A percentile compares a stretch with the other conserved stretches of the same genome.
These are phyloP conservation scores for Oedothorax gibbosus DNA, from an alignment of 1,140 invertebrate species.

Conservation along the genomic window DNA sequence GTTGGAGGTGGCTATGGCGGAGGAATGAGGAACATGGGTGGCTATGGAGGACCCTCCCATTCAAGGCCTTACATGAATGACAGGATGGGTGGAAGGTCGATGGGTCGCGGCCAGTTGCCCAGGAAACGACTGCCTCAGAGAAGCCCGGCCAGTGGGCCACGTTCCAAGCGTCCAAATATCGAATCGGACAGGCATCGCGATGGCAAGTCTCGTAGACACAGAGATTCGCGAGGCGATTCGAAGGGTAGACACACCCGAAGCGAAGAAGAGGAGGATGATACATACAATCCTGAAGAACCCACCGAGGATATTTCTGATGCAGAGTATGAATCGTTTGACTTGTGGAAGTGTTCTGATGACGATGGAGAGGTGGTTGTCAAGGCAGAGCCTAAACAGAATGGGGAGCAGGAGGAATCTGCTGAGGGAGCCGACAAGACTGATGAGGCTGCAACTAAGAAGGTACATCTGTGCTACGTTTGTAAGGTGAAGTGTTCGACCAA, in stretches of 20 bases:
- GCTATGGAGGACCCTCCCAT: constrained; percentile 46
- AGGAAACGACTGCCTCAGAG: constrained; percentile 47
- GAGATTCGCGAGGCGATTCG: constrained; percentile 38
- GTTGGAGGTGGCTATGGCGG: constrained; percentile 46
- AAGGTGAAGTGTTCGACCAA: constrained; percentile 41
- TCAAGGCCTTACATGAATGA: constrained; percentile 58
- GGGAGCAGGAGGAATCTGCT: constrained; percentile 28
- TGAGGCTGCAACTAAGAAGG: constrained; percentile 2
- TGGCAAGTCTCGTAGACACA: constrained; percentile 15
- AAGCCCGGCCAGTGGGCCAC: constrained; percentile 40
- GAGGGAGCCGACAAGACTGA: constrained; percentile 31
- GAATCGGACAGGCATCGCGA: constrained; percentile 32
- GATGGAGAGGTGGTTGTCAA: constrained; percentile 30
- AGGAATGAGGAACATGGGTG: constrained; percentile 51
- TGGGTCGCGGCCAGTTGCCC: constrained; percentile 34
- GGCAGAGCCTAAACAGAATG: constrained; percentile 35
- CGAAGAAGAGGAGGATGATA: constrained; percentile 61
- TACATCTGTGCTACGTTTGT: constrained; percentile 39
- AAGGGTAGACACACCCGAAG: constrained; percentile 32
- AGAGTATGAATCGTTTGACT: constrained; percentile 44
- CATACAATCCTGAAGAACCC: constrained; percentile 56
- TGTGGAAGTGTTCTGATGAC: constrained; percentile 54
- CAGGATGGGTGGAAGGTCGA: constrained; percentile 48
- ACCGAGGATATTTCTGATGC: constrained; percentile 58
- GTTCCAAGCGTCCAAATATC: constrained; percentile 49